Evolutionary conservation across 2,888 invertebrate genomes (phyloP), one percentile per base, ranked within the genome.

Genomic region (Drosophila crucigera): DNA sequence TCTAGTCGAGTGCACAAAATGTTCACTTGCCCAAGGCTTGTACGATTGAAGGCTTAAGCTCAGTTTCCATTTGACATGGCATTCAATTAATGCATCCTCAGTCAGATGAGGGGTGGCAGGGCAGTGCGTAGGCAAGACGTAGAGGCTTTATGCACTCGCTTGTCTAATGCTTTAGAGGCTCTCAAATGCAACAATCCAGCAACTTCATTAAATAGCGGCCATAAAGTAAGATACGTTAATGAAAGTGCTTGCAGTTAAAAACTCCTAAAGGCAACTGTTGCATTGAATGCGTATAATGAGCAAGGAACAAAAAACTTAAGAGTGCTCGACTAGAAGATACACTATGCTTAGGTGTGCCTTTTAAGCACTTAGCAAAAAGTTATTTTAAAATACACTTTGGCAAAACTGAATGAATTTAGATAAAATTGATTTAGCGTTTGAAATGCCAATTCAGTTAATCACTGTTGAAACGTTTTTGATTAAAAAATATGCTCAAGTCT

Each of bases 31-130:
- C 54, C 55, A 55, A 68, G 74, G 60, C 67, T 62, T n/a, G 11
- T 54, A n/a, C 68, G 58, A 71, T 69, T 73, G 74, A 58, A 69
- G 58, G 76, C 73, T 86, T 84, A 82, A 82, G 73, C 73, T 74
- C 60, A 76, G 79, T 74, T 77, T 58, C 56, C 80, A 84, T 76
- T 73, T 69, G 61, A 62, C 55, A 69, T 72, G 81, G 67, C 83
- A 78, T 73, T 80, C 73, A 80, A 85, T 84, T 80, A 89, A 67
- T 66, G 73, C 58, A 64, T 62, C 25, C 30, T n/a, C 74, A 55
- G 35, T 47, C 47, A 10, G 28, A 25, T 25, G 25, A 22, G 39
- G 33, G 14, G 14, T 22, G 61, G 31, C 33, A 3, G 11, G 9
- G 7, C 28, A 22, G 56, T 39, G 54, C 35, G 1, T 14, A 14